Evolutionary conservation across 2,797 vertebrate species (phyloP).

Genomic region (Hoplostethus mediterraneus): DNA sequence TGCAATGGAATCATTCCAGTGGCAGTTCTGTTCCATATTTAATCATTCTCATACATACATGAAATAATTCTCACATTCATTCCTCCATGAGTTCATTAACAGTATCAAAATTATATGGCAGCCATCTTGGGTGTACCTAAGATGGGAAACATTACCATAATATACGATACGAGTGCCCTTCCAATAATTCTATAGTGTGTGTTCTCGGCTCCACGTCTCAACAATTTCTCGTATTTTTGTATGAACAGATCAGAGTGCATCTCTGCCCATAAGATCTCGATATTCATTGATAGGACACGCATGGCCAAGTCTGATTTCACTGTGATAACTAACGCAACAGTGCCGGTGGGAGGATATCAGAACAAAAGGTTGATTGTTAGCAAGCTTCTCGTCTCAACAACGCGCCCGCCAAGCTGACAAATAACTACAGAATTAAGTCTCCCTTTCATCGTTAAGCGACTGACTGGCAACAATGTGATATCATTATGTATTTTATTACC

Average conservation of each 20-base stretch:
- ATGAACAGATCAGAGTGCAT: background rate
- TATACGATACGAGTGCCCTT: background rate
- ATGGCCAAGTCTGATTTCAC: background rate
- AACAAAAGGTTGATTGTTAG: slow-evolving; percentile 82
- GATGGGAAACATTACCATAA: background rate
- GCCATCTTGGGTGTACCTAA: slow-evolving; percentile 2
- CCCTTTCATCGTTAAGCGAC: background rate
- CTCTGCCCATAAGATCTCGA: background rate
- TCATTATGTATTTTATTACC: background rate
- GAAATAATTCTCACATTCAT: background rate
- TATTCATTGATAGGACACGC: background rate
- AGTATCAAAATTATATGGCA: background rate
- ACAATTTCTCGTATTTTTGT: slow-evolving; percentile 9
- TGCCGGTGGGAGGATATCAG: slow-evolving; percentile 42
- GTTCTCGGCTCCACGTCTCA: background rate
- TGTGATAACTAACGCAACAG: background rate
- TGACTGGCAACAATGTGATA: background rate
- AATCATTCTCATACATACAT: too few species aligned
- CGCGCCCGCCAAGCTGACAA: slow-evolving; percentile 66
- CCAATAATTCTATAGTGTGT: background rate
- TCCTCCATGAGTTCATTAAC: background rate
- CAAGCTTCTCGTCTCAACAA: slow-evolving; percentile 68
- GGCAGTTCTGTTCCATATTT: too few species aligned
- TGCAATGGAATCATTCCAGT: too few species aligned
- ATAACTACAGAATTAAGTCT: slow-evolving; percentile 19